These are phyloP conservation scores for Pachymerium ferrugineum DNA, from an alignment of 2,888 invertebrate species.

Conservation along the genomic window DNA sequence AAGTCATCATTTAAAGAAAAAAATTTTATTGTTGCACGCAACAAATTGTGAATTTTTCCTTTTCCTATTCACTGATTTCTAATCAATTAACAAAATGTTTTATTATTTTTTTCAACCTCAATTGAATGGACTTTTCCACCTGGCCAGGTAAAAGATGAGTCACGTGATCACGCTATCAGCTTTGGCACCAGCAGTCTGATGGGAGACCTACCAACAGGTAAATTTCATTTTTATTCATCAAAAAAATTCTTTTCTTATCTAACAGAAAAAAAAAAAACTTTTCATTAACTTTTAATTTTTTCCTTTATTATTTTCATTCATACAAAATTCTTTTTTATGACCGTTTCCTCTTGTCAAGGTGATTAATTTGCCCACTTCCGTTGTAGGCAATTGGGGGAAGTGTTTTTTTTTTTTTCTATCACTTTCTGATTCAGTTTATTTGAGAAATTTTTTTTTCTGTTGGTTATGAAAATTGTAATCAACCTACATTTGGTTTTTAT, in stretches of 20 bases:
- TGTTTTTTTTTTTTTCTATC: no score
- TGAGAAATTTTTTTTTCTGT: no score
- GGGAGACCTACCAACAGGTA: not conserved
- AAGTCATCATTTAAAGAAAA: no score
- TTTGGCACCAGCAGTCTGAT: constrained; percentile 1
- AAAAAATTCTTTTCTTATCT: not conserved
- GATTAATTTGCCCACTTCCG: not conserved
- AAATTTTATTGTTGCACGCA: no score
- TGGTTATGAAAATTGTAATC: no score
- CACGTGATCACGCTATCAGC: not conserved
- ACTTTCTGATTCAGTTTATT: no score
- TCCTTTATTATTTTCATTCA: not conserved
- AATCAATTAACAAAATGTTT: constrained; percentile 7
- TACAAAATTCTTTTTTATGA: not conserved
- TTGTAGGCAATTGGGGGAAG: not conserved
- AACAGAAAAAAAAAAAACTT: not conserved
- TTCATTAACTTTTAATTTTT: no score
- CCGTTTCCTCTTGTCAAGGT: constrained; percentile 1
- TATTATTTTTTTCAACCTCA: not conserved
- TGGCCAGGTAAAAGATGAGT: constrained; percentile 10
- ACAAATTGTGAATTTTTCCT: no score
- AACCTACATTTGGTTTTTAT: no score
- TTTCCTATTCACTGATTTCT: not conserved
- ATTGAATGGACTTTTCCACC: constrained; percentile 7
- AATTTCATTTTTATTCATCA: no score